A percentile compares a stretch with the other conserved stretches of the same genome.
Conservation (phyloP, 2,888 invertebrate species). For the Julus scandinavius region DNA sequence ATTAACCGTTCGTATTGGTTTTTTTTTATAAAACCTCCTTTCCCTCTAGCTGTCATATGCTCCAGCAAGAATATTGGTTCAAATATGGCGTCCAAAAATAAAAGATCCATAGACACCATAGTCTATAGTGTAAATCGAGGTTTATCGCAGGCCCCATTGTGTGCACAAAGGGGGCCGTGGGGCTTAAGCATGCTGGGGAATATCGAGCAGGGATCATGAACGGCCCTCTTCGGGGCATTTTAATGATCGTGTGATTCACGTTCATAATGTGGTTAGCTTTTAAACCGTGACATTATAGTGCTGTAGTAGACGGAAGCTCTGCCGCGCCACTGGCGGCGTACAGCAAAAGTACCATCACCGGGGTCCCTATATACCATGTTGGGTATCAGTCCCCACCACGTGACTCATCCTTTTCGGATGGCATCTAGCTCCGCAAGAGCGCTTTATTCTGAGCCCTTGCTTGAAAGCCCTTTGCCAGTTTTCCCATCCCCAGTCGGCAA, state of each 20-base stretch:
- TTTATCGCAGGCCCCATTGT: not conserved
- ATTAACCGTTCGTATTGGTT: too few species aligned
- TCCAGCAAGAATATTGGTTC: too few species aligned
- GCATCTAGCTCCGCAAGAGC: not conserved
- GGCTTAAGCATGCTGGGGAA: slow-evolving; percentile 12
- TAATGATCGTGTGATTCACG: slow-evolving; percentile 15
- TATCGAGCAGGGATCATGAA: not conserved
- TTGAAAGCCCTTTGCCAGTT: not conserved
- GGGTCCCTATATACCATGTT: too few species aligned
- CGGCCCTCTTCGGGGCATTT: not conserved
- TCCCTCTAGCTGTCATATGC: too few species aligned
- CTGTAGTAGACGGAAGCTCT: too few species aligned
- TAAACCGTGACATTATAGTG: not conserved
- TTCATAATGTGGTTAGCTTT: slow-evolving; percentile 22
- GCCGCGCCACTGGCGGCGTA: too few species aligned
- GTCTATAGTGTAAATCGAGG: too few species aligned
- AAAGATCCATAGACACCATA: too few species aligned
- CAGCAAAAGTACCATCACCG: too few species aligned
- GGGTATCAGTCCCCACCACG: too few species aligned
- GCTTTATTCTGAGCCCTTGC: not conserved
- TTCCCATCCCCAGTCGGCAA: not conserved
- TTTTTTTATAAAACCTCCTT: too few species aligned
- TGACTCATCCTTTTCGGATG: slow-evolving; percentile 21
- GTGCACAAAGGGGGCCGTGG: not conserved
- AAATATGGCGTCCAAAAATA: too few species aligned